These are phyloP conservation scores for Artibeus jamaicensis DNA, from an alignment of 2,797 vertebrate genomes.

Conservation along the genomic window DNA sequence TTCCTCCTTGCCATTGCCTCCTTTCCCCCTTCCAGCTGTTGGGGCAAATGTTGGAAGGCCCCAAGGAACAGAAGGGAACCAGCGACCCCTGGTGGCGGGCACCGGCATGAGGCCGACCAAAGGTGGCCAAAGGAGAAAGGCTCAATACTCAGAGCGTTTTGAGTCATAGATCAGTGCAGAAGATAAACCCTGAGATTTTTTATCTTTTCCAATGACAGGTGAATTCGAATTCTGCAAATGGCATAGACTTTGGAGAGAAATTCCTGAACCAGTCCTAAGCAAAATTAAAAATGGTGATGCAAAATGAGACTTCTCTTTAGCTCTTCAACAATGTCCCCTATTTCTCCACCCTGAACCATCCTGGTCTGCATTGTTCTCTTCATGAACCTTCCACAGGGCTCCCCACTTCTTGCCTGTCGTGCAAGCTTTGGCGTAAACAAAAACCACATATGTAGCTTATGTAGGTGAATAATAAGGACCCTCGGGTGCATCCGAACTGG, in stretches of 20 bases:
- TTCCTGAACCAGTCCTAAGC: not conserved
- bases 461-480: not conserved
- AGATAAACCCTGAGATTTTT: conserved; percentile 43
- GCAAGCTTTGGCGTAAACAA: not conserved
- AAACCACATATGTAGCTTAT: not conserved
- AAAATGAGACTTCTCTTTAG: not conserved
- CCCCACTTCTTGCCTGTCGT: not conserved
- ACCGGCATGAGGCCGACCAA: not conserved
- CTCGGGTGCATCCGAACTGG: not conserved
- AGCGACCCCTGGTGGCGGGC: not conserved
- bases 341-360: not conserved
- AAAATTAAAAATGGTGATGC: not conserved
- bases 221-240: conserved; percentile 85
- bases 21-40: not conserved
- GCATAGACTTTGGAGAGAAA: conserved; percentile 52
- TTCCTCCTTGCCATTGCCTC: fast-evolving
- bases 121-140: not conserved
- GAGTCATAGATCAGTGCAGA: conserved; percentile 68
- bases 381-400: not conserved
- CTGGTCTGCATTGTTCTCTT: not conserved
- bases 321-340: not conserved
- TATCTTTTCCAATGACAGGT: conserved; percentile 61
- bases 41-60: not conserved
- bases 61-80: not conserved
- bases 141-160: conserved; percentile 77